Percentiles rank a stretch among this genome's conserved stretches.
phyloP scores from a whole-genome alignment of 35 echinoderm and acorn worm species.

The Patiria miniata region DNA sequence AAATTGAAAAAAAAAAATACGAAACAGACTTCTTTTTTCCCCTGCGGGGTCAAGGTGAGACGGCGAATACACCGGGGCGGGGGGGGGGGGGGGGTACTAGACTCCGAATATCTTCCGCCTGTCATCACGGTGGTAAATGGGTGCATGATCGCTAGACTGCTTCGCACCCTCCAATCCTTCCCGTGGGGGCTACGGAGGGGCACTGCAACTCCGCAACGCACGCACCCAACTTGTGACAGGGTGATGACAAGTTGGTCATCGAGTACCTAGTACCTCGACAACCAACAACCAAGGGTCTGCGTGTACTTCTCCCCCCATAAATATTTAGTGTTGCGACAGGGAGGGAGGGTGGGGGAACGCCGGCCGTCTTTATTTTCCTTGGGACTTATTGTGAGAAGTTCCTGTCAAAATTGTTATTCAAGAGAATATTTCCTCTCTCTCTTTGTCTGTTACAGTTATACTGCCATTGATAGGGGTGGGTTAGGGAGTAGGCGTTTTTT shows the following conservation, averaged over 20 bases:
- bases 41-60: not conserved
- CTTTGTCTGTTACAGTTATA: too few relatives aligned
- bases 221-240: conserved; percentile 19
- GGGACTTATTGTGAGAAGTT: too few relatives aligned
- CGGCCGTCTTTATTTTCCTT: too few relatives aligned
- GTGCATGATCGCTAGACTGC: conserved; percentile 9
- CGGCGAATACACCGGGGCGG: not conserved
- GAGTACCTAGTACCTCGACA: not conserved
- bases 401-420: too few relatives aligned
- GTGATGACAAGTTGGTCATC: not conserved
- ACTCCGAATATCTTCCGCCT: not conserved
- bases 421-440: too few relatives aligned
- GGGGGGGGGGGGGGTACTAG: too few relatives aligned
- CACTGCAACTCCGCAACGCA: not conserved
- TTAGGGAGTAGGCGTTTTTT: too few relatives aligned
- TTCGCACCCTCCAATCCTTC: not conserved
- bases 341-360: too few relatives aligned
- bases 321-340: too few relatives aligned
- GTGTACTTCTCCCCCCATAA: too few relatives aligned
- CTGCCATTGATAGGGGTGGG: too few relatives aligned
- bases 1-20: conserved; percentile 3
- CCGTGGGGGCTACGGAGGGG: not conserved
- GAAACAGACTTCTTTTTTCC: not conserved
- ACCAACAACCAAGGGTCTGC: not conserved
- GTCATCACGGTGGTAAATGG: conserved; percentile 21